Conservation (phyloP, 2,113 vertebrate genomes). For the Hydrolagus affinis region DNA sequence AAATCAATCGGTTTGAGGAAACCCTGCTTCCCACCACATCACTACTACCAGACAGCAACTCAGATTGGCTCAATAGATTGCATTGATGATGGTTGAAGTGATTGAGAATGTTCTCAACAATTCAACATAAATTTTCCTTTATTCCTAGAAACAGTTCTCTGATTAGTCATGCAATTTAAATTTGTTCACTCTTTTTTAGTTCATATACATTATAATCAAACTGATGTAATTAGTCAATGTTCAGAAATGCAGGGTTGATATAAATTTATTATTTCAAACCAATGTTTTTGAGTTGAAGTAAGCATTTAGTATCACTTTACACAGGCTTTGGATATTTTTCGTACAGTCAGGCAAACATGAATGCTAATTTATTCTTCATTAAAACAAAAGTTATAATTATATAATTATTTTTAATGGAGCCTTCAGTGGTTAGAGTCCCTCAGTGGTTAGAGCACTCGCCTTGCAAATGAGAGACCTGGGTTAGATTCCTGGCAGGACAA, state of each 20-base stretch:
- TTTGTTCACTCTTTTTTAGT: neutral
- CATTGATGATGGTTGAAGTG: neutral
- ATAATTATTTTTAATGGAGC: too few relatives aligned
- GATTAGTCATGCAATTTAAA: slow-evolving; percentile 7
- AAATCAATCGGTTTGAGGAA: neutral
- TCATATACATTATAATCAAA: neutral
- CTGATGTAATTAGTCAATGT: neutral
- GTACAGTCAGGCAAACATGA: neutral
- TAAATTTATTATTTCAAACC: slow-evolving; percentile 3
- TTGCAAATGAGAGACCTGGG: too few relatives aligned
- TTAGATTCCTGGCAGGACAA: too few relatives aligned
- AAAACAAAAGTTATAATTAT: too few relatives aligned
- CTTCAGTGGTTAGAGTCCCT: too few relatives aligned
- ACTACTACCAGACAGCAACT: neutral
- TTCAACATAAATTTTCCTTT: neutral
- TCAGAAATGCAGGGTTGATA: neutral
- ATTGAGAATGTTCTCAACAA: neutral
- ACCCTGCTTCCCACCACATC: neutral
- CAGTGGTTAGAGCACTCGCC: too few relatives aligned
- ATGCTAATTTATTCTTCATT: too few relatives aligned
- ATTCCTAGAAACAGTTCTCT: neutral
- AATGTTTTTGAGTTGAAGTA: neutral
- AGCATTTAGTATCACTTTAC: neutral
- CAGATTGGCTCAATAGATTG: neutral
- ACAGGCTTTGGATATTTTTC: neutral